Percentiles rank a stretch among this genome's conserved stretches.
Conservation (phyloP, 2,797 vertebrate genomes). For the Valencia hispanica region DNA sequence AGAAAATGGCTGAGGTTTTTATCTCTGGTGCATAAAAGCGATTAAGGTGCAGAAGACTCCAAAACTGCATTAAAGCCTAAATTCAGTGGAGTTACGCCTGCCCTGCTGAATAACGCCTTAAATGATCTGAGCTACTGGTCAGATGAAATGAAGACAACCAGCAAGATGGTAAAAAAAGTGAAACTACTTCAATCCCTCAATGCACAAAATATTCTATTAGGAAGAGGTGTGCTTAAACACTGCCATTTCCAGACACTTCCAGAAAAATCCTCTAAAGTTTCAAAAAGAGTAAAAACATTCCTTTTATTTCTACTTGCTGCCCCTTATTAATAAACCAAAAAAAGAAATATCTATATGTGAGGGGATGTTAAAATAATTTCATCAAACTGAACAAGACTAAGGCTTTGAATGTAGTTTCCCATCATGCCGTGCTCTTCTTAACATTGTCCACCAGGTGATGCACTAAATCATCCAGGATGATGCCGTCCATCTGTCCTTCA, state of each 20-base stretch:
- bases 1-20: conserved; percentile 44
- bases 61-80: conserved; percentile 48
- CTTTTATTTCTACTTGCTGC: conserved; percentile 11
- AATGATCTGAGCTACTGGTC: conserved; percentile 46
- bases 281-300: not conserved
- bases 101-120: conserved; percentile 44
- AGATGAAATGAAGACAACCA: conserved; percentile 19
- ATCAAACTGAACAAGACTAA: not conserved
- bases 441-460: conserved; percentile 75
- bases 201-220: conserved; percentile 46
- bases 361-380: not conserved
- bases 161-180: conserved; percentile 15
- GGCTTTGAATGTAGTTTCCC: conserved; percentile 10
- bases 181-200: conserved; percentile 37
- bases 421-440: conserved; percentile 49
- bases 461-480: conserved; percentile 67
- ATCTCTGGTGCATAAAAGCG: conserved; percentile 66
- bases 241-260: conserved; percentile 29
- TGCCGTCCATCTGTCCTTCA: conserved; percentile 44
- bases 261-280: conserved; percentile 7
- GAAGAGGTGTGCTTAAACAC: conserved; percentile 48
- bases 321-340: not conserved
- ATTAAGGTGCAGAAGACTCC: conserved; percentile 50
- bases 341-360: not conserved
- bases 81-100: conserved; percentile 36